Conservation (phyloP, 2,888 invertebrate genomes). For the Sinotaia quadrata region DNA sequence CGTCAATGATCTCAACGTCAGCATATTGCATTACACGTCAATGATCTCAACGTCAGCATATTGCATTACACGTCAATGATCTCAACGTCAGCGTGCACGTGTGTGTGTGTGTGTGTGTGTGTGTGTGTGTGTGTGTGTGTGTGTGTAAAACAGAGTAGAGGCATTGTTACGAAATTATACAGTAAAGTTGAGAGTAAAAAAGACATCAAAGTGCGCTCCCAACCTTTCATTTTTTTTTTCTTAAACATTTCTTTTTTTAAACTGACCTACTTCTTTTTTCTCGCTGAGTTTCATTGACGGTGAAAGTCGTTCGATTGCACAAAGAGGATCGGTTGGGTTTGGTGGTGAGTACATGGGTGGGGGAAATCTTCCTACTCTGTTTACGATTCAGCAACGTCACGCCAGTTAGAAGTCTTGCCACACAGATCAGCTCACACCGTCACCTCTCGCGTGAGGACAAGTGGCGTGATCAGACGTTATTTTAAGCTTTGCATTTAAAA, state of each 20-base stretch:
- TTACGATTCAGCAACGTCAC: no score
- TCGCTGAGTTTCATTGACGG: no score
- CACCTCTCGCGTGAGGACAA: no score
- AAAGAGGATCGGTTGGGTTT: no score
- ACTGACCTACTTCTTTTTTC: not conserved
- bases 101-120: constrained; percentile 6
- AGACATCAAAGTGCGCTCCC: not conserved
- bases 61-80: not conserved
- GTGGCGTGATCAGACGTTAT: no score
- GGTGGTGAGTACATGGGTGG: no score
- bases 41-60: not conserved
- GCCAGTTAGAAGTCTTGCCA: no score
- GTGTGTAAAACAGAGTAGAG: not conserved
- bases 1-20: not conserved
- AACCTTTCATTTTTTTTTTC: not conserved
- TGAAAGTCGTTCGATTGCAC: no score
- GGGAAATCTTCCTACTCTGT: no score
- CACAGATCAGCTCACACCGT: no score
- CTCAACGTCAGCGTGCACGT: not conserved
- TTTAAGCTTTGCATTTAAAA: no score
- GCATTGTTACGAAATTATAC: no score
- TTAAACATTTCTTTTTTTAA: not conserved
- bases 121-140: constrained; percentile 7
- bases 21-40: not conserved
- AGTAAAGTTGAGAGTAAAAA: not conserved